phyloP scores from a whole-genome alignment of 1,140 invertebrate species.

The Drosophila rufa region DNA sequence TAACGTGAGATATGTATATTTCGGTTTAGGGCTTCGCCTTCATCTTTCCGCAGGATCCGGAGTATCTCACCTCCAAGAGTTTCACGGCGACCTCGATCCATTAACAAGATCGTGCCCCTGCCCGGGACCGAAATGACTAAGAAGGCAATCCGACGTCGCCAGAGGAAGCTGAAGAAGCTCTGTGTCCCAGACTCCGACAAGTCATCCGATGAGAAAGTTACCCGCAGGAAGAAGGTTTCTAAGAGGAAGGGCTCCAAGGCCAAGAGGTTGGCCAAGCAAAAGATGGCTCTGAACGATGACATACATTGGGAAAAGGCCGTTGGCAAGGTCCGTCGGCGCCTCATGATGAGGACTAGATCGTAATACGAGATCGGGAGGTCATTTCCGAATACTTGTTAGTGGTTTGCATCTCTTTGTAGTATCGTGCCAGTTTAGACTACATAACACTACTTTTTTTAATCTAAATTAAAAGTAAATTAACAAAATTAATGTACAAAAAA shows the following conservation, averaged over 20 bases:
- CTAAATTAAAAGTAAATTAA: not conserved
- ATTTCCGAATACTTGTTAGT: not conserved
- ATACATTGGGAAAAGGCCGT: not conserved
- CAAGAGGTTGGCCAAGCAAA: not conserved
- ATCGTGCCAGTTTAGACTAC: no score
- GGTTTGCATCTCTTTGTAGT: not conserved
- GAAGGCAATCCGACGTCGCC: not conserved
- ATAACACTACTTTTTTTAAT: not conserved
- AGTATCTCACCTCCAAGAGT: not conserved
- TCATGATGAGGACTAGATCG: not conserved
- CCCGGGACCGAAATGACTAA: not conserved
- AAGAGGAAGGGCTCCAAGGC: not conserved
- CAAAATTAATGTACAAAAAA: not conserved
- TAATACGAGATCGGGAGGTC: not conserved
- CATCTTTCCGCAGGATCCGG: slow-evolving; percentile 3
- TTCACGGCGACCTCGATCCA: not conserved
- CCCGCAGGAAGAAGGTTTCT: not conserved
- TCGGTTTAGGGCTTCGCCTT: not conserved
- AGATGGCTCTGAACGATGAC: no score
- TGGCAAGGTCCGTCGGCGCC: not conserved
- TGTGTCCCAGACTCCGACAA: not conserved
- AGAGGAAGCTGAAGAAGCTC: not conserved
- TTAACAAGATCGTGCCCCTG: not conserved
- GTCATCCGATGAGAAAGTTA: not conserved
- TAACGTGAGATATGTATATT: not conserved